Evolutionary conservation across 2,888 invertebrate genomes (phyloP).

Genomic region (Thelaira solivaga): DNA sequence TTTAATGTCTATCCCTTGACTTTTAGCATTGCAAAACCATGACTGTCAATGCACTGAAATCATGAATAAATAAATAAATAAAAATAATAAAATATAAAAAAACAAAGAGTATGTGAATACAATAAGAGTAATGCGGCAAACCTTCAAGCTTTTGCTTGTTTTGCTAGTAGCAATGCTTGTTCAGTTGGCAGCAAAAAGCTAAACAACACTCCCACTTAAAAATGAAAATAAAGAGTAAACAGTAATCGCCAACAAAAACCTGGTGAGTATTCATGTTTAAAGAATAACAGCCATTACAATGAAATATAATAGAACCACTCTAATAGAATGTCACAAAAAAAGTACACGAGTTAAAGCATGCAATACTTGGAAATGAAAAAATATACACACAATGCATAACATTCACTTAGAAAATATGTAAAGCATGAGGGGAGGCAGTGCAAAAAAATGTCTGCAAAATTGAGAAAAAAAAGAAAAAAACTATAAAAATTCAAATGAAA

Average conservation of each 20-base stretch:
- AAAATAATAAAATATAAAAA: background rate
- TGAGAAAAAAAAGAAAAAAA: background rate
- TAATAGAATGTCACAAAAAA: no score
- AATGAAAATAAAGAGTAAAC: slow-evolving; percentile 15
- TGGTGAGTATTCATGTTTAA: slow-evolving; percentile 14
- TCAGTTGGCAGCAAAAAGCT: slow-evolving; percentile 22
- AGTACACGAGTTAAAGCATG: no score
- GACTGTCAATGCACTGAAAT: slow-evolving; percentile 10
- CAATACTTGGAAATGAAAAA: no score
- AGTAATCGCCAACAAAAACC: background rate
- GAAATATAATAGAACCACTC: background rate
- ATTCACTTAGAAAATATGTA: no score
- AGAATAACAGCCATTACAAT: background rate
- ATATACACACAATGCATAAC: no score
- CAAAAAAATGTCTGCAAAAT: slow-evolving; percentile 28
- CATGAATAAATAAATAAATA: slow-evolving; percentile 22
- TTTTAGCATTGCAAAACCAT: no score
- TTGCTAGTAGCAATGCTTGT: slow-evolving; percentile 1
- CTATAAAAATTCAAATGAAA: slow-evolving; percentile 34
- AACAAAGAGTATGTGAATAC: no score
- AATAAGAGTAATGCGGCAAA: slow-evolving; percentile 8
- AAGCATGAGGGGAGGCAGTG: no score
- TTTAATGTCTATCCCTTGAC: no score
- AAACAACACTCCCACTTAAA: slow-evolving; percentile 38
- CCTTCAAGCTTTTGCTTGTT: slow-evolving; percentile 29